Evolutionary conservation across 1,140 invertebrate species (phyloP), one percentile per base, ranked within the genome.

Genomic region (Episyrphus balteatus): DNA sequence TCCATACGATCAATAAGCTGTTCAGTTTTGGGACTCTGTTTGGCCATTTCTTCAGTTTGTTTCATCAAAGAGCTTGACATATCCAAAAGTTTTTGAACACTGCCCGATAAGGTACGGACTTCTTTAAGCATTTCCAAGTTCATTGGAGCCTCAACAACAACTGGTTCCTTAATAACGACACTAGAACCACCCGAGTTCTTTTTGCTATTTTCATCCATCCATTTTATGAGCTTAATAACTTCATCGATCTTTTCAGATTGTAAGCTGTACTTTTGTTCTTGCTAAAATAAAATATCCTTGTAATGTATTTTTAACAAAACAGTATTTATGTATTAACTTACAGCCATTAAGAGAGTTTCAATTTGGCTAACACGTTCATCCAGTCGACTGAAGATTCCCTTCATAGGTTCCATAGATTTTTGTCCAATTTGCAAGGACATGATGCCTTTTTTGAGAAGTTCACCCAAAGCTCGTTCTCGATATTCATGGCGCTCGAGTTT

Each of bases 401-500:
- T 82, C 3, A 87, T 60, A 1, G 78, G 75, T 48, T 88, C 84
- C 26, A 86, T 60, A 10, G 75, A 73, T 47, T 81, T 75, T 42
- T 84, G 77, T 33, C 80, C 76, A 58, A 85, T 87, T 38, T 86
- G 84, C n/a, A 91, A 62, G 0, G 74, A 62, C 0, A 71, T 61
- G 31, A 92, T 62, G 2, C 78, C 78, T 63, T 83, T 85, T 68
- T 88, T 89, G 7, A 88, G 55, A 46, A 85, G 76, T 45, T 90
- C 86, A 1, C 84, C 86, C 2, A 88, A 65, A 8, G 83, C 81
- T 36, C 83, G 77, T 60, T 90, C 87, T 13, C 88, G 71, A 46
- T 76, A 79, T 62, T 92, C 88, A 62, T 92, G 88, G 19, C 88
- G 70, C 57, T 89, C 87, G 49, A 92, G 62, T 68, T 91, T 91